Percentiles rank a stretch among this genome's conserved stretches.
phyloP scores from a whole-genome alignment of 2,797 vertebrate genomes.

The Trachops cirrhosus region DNA sequence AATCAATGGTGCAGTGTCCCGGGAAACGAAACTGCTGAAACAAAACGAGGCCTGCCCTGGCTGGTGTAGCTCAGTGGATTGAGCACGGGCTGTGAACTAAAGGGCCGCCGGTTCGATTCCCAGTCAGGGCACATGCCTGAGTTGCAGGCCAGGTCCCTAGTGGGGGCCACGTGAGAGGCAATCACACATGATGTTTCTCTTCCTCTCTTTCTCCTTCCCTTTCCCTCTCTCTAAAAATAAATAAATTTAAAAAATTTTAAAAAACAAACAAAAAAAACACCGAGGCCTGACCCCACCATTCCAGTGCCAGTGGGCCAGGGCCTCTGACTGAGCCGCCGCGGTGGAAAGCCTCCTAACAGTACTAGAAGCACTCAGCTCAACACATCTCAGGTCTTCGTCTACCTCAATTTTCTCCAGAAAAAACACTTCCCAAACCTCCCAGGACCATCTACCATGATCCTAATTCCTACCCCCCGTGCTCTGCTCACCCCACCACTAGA shows the following conservation, averaged over 20 bases:
- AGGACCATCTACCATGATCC: neutral
- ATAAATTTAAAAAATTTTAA: too few relatives aligned
- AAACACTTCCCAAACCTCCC: neutral
- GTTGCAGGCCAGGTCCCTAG: too few relatives aligned
- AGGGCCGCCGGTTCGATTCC: too few relatives aligned
- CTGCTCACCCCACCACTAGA: neutral
- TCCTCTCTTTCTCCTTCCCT: too few relatives aligned
- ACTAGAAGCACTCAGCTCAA: neutral
- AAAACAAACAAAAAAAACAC: too few relatives aligned
- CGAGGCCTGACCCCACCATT: neutral
- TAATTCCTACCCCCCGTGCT: neutral
- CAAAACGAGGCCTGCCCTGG: neutral
- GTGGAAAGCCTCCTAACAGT: neutral
- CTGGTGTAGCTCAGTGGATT: too few relatives aligned
- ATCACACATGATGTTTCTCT: too few relatives aligned
- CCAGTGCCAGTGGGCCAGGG: neutral
- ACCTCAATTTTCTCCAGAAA: neutral
- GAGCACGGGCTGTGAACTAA: too few relatives aligned
- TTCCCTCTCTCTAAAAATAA: too few relatives aligned
- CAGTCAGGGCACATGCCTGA: too few relatives aligned
- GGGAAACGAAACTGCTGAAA: neutral
- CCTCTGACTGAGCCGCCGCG: neutral
- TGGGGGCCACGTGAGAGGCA: too few relatives aligned
- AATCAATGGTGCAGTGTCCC: neutral
- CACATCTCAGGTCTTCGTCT: neutral